phyloP scores from a whole-genome alignment of 2,888 invertebrate species.

The Atethmia centrago region DNA sequence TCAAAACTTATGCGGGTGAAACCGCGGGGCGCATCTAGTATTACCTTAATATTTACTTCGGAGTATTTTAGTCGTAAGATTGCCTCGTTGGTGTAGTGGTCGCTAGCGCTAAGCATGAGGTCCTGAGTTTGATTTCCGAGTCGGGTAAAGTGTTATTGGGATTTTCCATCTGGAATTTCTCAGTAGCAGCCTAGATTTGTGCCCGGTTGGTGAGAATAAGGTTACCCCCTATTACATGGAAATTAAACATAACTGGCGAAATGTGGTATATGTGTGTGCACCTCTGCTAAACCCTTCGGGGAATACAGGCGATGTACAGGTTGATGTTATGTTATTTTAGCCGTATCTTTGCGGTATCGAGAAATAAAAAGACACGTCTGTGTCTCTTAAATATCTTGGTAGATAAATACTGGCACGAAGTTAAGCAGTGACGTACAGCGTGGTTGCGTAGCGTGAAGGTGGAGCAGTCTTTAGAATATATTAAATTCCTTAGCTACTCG shows the following conservation, averaged over 20 bases:
- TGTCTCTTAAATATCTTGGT: slow-evolving; percentile 12
- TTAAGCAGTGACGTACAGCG: slow-evolving; percentile 56
- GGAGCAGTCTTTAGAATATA: slow-evolving; percentile 62
- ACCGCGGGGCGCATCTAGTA: no score
- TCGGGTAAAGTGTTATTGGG: not conserved
- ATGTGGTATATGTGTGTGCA: not conserved
- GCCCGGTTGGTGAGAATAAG: no score
- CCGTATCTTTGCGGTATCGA: not conserved
- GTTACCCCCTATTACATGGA: no score
- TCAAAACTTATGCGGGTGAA: no score
- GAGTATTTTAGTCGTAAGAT: not conserved
- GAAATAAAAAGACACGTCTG: not conserved
- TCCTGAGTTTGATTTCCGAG: not conserved
- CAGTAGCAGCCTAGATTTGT: no score
- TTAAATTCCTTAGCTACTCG: slow-evolving; percentile 66
- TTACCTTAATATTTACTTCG: no score
- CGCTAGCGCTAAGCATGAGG: not conserved
- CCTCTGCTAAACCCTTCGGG: not conserved
- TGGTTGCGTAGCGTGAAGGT: slow-evolving; percentile 55
- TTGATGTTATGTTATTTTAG: not conserved
- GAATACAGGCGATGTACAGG: no score
- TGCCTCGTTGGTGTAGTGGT: not conserved
- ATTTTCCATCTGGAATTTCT: not conserved
- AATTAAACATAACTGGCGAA: not conserved
- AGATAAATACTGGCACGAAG: slow-evolving; percentile 35